Percentiles rank a stretch among this genome's conserved stretches.
Evolutionary conservation across 1,140 invertebrate genomes (phyloP).

Genomic region (Calycopis cecrops): DNA sequence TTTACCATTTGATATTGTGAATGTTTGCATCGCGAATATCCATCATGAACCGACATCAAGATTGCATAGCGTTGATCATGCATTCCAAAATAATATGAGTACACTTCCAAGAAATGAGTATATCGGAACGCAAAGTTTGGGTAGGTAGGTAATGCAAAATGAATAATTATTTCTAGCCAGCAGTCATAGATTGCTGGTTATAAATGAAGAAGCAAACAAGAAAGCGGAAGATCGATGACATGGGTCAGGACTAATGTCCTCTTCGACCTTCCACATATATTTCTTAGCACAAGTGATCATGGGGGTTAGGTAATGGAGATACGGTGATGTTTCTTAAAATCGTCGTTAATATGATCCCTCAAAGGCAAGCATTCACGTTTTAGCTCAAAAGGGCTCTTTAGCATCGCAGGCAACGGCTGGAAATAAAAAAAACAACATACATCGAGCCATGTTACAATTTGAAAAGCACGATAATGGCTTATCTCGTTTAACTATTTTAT

Average conservation of each 20-base stretch:
- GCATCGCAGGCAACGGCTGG: slow-evolving; percentile 74
- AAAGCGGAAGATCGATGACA: slow-evolving; percentile 46
- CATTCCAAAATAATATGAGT: slow-evolving; percentile 54
- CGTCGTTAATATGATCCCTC: slow-evolving; percentile 73
- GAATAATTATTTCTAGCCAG: slow-evolving; percentile 43
- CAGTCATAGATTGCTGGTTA: slow-evolving; percentile 66
- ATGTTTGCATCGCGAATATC: slow-evolving; percentile 57
- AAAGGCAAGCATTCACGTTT: slow-evolving; percentile 75
- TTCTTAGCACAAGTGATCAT: slow-evolving; percentile 71
- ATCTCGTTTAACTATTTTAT: slow-evolving; percentile 10
- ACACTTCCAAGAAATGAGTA: slow-evolving; percentile 66
- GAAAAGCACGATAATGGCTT: slow-evolving; percentile 40
- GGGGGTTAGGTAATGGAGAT: slow-evolving; percentile 66
- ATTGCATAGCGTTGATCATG: slow-evolving; percentile 57
- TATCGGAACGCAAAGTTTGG: slow-evolving; percentile 43
- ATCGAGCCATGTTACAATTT: slow-evolving; percentile 71
- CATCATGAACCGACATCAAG: slow-evolving; percentile 50
- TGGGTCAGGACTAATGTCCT: slow-evolving; percentile 31
- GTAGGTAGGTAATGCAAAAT: slow-evolving; percentile 29
- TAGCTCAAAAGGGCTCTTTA: slow-evolving; percentile 74
- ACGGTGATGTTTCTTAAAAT: slow-evolving; percentile 66
- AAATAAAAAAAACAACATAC: slow-evolving; percentile 76
- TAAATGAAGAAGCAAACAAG: slow-evolving; percentile 61
- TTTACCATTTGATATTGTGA: slow-evolving; percentile 69
- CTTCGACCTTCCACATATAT: slow-evolving; percentile 40